Evolutionary conservation across 2,888 invertebrate genomes (phyloP), one percentile per base, ranked within the genome.

Genomic region (Stenchaetothrips biformis): DNA sequence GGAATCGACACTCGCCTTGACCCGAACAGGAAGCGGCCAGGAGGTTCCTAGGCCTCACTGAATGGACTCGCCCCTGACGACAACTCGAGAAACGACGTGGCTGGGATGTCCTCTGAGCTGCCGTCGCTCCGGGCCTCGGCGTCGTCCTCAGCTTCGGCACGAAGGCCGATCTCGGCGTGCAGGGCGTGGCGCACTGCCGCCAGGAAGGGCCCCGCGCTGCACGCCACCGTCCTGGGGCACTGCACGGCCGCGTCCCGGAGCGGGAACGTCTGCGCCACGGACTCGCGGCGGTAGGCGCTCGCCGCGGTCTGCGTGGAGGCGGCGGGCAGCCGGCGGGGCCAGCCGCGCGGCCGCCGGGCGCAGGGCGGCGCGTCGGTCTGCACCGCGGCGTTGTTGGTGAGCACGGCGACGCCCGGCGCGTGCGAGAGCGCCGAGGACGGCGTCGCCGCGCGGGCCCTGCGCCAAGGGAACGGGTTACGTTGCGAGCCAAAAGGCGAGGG

Each of bases 231-330:
- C 21, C 67, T 21, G 25, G 67, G 67, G 67, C 67, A 74, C 67
- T 74, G 67, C 67, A 74, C 67, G 67, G 67, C 67, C 21, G 67
- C 67, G 67, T 74, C 67, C 25, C 67, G 21, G 67, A 25, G 21
- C 67, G 67, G 67, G 67, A 74, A 74, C 21, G 67, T 74, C 67
- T 74, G 67, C 21, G 67, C 67, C 21, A 11, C 11, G 25, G 21
- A 8, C 21, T 74, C 67, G 21, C 67, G 21, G n/a, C 67, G 67
- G 67, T 21, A 74, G 21, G 67, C 7, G 67, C 67, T 74, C 21
- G 6, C 7, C 67, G 25, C 67, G 21, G 67, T 74, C 67, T 74
- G 67, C 21, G 67, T 74, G 67, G 67, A 21, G 21, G 67, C 67
- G 21, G 67, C 25, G 2, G 67, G 67, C 25, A 21, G 0, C 4